Evolutionary conservation across 2,888 invertebrate species (phyloP).

Genomic region (Cordylochernes scorpioides): DNA sequence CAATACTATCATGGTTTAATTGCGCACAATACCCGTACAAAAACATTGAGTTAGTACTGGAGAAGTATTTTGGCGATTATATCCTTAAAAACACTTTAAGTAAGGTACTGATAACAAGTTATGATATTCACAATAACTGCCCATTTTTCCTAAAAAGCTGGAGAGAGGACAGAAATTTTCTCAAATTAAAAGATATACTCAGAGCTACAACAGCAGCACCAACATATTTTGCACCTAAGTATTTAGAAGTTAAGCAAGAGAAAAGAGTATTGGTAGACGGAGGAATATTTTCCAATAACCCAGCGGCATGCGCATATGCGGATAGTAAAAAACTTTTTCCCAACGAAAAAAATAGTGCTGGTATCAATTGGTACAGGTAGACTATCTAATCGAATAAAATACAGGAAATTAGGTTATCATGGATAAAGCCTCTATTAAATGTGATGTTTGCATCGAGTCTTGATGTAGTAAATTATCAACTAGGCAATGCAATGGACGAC

Average conservation of each 20-base stretch:
- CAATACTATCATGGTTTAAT: constrained; percentile 3
- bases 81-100: constrained; percentile 2
- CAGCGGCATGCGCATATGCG: too few species aligned
- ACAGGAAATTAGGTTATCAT: constrained; percentile 2
- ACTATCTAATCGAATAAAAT: constrained; percentile 2
- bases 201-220: constrained; percentile 2
- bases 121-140: constrained; percentile 1
- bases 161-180: constrained; percentile 1
- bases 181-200: constrained; percentile 2
- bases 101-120: constrained; percentile 1
- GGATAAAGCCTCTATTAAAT: constrained; percentile 1
- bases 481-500: too few species aligned
- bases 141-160: constrained; percentile 2
- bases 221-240: constrained; percentile 2
- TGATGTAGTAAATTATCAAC: constrained; percentile 2
- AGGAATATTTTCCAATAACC: too few species aligned
- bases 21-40: constrained; percentile 1
- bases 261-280: too few species aligned
- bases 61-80: constrained; percentile 1
- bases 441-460: constrained; percentile 1
- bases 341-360: constrained; percentile 1
- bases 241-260: constrained; percentile 2
- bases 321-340: too few species aligned
- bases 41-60: too few species aligned
- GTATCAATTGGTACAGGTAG: constrained; percentile 2